Evolutionary conservation across 1,140 invertebrate genomes (phyloP).

Genomic region (Augochlora pura): DNA sequence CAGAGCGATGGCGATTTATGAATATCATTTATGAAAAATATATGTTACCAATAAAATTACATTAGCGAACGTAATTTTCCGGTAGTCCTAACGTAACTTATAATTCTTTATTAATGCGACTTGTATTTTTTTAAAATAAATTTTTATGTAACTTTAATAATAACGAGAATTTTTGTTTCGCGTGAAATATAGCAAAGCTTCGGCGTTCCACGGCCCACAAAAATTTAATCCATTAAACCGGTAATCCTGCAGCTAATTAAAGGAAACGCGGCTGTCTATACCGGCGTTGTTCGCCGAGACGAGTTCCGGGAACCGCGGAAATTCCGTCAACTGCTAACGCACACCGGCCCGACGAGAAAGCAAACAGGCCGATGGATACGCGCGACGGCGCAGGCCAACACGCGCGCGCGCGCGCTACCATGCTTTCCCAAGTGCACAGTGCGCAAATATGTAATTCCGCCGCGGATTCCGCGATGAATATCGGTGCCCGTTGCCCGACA

Average conservation of each 20-base stretch:
- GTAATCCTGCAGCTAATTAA: neutral
- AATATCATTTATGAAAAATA: too few relatives aligned
- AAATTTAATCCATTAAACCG: too few relatives aligned
- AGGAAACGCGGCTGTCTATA: neutral
- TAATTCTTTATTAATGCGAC: too few relatives aligned
- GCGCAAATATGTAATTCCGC: constrained; percentile 29
- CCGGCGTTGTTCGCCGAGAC: neutral
- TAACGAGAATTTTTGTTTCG: too few relatives aligned
- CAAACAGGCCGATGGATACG: constrained; percentile 10
- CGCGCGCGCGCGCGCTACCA: neutral
- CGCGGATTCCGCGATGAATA: constrained; percentile 16
- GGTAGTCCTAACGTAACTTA: too few relatives aligned
- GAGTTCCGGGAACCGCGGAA: neutral
- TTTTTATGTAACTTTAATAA: too few relatives aligned
- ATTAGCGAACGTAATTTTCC: too few relatives aligned
- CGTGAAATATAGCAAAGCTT: too few relatives aligned
- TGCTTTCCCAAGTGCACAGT: neutral
- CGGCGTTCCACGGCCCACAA: too few relatives aligned
- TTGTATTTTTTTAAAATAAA: too few relatives aligned
- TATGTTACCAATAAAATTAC: too few relatives aligned
- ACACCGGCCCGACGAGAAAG: constrained; percentile 20
- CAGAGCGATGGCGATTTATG: too few relatives aligned
- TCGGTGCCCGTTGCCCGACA: neutral
- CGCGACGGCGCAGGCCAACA: neutral
- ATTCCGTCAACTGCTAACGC: neutral